phyloP scores from a whole-genome alignment of 2,888 invertebrate species.

The Zaprionus obscuricornis region DNA sequence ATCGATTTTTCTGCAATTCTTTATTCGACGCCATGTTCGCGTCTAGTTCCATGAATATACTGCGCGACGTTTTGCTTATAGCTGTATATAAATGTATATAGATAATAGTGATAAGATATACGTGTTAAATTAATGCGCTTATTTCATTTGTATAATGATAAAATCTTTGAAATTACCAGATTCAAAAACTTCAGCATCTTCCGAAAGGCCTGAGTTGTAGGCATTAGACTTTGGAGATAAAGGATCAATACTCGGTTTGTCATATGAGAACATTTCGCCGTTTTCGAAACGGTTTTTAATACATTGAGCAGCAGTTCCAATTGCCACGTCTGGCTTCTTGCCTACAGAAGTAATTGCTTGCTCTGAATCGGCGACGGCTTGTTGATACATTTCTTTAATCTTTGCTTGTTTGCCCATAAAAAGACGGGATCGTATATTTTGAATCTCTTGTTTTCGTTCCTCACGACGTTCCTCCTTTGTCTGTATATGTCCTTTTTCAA shows the following conservation, averaged over 20 bases:
- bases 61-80: constrained; percentile 93
- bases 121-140: too few relatives aligned
- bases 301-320: constrained; percentile 86
- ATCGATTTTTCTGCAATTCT: constrained; percentile 2
- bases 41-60: constrained; percentile 93
- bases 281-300: constrained; percentile 92
- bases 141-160: background rate
- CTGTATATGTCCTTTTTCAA: constrained; percentile 88
- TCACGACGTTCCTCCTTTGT: constrained; percentile 88
- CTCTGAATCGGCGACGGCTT: constrained; percentile 93
- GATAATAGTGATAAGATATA: too few relatives aligned
- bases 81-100: constrained; percentile 84
- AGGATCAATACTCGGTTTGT: constrained; percentile 84
- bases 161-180: constrained; percentile 44
- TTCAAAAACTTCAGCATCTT: constrained; percentile 86
- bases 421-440: constrained; percentile 91
- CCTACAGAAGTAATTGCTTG: constrained; percentile 86
- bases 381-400: constrained; percentile 96
- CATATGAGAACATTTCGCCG: constrained; percentile 89
- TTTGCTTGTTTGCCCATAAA: constrained; percentile 96
- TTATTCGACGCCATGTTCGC: constrained; percentile 87
- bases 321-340: constrained; percentile 84
- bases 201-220: constrained; percentile 76
- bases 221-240: background rate
- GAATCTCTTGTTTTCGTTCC: constrained; percentile 94